phyloP scores from a whole-genome alignment of 2,113 vertebrate genomes.

The Crotophaga sulcirostris region DNA sequence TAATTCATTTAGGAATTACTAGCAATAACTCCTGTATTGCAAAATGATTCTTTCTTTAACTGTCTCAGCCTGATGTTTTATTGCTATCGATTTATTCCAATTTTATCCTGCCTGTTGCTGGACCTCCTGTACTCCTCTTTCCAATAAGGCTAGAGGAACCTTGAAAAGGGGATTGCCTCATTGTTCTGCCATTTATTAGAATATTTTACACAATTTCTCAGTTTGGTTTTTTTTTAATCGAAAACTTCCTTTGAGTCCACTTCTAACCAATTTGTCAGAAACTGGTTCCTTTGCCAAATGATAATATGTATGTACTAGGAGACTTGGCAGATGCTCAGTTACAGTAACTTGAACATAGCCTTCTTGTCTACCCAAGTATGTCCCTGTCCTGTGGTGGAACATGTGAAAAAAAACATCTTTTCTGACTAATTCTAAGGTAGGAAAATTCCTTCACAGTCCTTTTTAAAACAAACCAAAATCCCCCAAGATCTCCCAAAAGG shows the following conservation, averaged over 20 bases:
- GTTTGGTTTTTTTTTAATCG: not conserved
- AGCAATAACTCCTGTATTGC: not conserved
- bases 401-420: not conserved
- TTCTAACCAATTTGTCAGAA: not conserved
- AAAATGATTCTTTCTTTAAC: not conserved
- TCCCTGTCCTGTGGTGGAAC: not conserved
- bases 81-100: not conserved
- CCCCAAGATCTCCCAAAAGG: not conserved
- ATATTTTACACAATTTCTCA: not conserved
- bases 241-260: not conserved
- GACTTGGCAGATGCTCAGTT: not conserved
- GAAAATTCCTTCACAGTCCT: not conserved
- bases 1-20: not conserved
- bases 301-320: rapidly evolving
- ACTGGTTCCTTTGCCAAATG: not conserved
- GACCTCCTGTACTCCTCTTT: rapidly evolving
- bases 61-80: not conserved
- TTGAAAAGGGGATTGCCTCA: not conserved
- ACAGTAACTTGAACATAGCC: not conserved
- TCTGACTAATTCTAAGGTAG: not conserved
- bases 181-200: not conserved
- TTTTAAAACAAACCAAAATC: not conserved
- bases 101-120: not conserved
- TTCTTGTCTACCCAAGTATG: not conserved
- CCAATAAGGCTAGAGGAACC: not conserved